Evolutionary conservation across 2,888 invertebrate genomes (phyloP), one percentile per base, ranked within the genome.

Genomic region (Lepidocyrtoides sp.): DNA sequence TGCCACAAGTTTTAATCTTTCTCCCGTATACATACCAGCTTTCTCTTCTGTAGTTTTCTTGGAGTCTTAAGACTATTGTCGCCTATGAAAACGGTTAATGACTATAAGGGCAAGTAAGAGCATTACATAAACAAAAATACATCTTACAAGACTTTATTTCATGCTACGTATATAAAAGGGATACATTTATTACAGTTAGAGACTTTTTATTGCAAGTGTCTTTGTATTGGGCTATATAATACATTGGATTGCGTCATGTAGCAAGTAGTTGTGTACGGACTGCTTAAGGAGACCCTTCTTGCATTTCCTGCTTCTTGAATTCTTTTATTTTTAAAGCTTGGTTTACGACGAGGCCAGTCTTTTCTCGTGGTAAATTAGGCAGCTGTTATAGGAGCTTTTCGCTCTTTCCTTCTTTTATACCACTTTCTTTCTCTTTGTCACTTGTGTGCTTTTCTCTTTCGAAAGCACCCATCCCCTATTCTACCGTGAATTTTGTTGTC

Each of bases 321-420:
- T 89, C 89, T 89, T 89, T 89, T 89, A 84, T 89, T 89, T 89
- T 89, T 89, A 89, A 89, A 84, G 84, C 84, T 57, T 89, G 54
- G 75, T 89, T 89, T 89, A 84, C 89, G n/a, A n/a, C n/a, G 89
- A 89, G 75, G 83, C 66, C 60, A 83, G 83, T 20, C 83, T 63
- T 82, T 89, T 66, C 89, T 89, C 83, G 89, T 89, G 89, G 89
- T 89, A 84, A 89, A 89, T 89, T 89, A 89, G 89, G 89, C 89
- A 89, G 83, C 89, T 84, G 89, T 89, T 89, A 84, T 89, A 48
- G 41, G 77, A 89, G 48, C 81, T 63, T 66, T 48, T 83, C 82
- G 41, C 36, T 26, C 48, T 48, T 87, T 54, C 17, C 20, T 36
- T 63, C 26, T 63, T 36, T 69, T 81, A n/a, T 41, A n/a, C 36